Percentiles rank a stretch among this genome's conserved stretches.
phyloP scores from a whole-genome alignment of 1,140 invertebrate species.

The Bombus turneri region DNA sequence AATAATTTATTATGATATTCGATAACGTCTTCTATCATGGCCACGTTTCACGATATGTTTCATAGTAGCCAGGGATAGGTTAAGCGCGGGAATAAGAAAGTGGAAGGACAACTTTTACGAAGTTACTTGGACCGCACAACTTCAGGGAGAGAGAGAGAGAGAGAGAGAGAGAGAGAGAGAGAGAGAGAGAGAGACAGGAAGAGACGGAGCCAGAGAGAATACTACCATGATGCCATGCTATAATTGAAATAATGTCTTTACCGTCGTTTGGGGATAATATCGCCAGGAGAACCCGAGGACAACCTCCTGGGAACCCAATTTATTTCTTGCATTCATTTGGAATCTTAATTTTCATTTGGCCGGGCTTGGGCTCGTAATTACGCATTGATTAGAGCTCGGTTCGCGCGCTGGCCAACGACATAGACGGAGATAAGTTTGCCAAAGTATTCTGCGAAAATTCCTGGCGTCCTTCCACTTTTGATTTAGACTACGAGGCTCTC shows the following conservation, averaged over 20 bases:
- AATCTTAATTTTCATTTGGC: slow-evolving; percentile 67
- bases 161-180: neutral
- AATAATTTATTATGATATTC: slow-evolving; percentile 64
- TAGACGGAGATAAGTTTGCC: slow-evolving; percentile 30
- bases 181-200: neutral
- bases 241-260: slow-evolving; percentile 67
- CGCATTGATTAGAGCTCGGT: slow-evolving; percentile 56
- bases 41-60: slow-evolving; percentile 29
- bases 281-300: neutral
- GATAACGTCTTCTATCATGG: neutral
- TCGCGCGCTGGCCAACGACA: neutral
- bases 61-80: neutral
- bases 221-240: slow-evolving; percentile 46
- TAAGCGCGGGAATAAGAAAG: slow-evolving; percentile 24
- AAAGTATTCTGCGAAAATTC: slow-evolving; percentile 50
- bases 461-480: slow-evolving; percentile 53
- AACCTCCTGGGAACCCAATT: slow-evolving; percentile 51
- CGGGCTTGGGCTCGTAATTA: slow-evolving; percentile 54
- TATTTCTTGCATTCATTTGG: slow-evolving; percentile 69
- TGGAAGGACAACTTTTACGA: slow-evolving; percentile 50
- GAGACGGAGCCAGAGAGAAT: slow-evolving; percentile 15
- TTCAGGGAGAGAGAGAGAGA: neutral
- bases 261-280: slow-evolving; percentile 51
- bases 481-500: slow-evolving; percentile 29
- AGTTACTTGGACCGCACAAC: slow-evolving; percentile 58